A percentile compares a stretch with the other conserved stretches of the same genome.
Evolutionary conservation across 2,888 invertebrate genomes (phyloP).

Genomic region (Acleris sparsana): DNA sequence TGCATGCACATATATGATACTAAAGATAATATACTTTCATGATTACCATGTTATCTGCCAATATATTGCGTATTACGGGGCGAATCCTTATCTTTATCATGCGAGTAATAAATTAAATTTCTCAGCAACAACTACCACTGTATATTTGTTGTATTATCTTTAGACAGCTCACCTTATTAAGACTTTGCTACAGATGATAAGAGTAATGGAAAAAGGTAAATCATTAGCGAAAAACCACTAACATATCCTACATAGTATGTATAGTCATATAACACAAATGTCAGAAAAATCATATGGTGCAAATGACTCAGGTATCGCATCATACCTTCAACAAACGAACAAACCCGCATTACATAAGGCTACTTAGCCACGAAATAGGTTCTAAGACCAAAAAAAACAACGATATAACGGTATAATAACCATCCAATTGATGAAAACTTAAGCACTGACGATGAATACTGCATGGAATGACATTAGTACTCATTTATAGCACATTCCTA

Average conservation of each 20-base stretch:
- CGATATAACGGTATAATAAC: slow-evolving; percentile 45
- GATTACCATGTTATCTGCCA: slow-evolving; percentile 24
- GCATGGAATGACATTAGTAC: slow-evolving; percentile 47
- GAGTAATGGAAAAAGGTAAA: slow-evolving; percentile 18
- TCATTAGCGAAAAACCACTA: slow-evolving; percentile 10
- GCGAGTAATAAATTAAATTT: slow-evolving; percentile 28
- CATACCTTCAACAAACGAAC: slow-evolving; percentile 41
- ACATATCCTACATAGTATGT: slow-evolving; percentile 18
- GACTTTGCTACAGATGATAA: slow-evolving; percentile 11
- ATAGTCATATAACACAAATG: slow-evolving; percentile 19
- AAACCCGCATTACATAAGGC: slow-evolving; percentile 37
- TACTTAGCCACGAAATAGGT: slow-evolving; percentile 31
- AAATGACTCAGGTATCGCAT: slow-evolving; percentile 51
- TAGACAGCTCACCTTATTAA: slow-evolving; percentile 1
- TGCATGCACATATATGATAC: background rate
- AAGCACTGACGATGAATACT: slow-evolving; percentile 38
- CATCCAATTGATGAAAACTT: slow-evolving; percentile 44
- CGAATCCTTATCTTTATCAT: slow-evolving; percentile 23
- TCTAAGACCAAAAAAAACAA: slow-evolving; percentile 37
- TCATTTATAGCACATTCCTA: slow-evolving; percentile 61
- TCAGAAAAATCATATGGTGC: slow-evolving; percentile 47
- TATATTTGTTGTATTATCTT: background rate
- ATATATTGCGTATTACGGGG: slow-evolving; percentile 31
- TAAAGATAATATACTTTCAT: slow-evolving; percentile 16
- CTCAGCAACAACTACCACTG: background rate